Conservation (phyloP, 2,113 vertebrate genomes). For the Pterocles burchelli region DNA sequence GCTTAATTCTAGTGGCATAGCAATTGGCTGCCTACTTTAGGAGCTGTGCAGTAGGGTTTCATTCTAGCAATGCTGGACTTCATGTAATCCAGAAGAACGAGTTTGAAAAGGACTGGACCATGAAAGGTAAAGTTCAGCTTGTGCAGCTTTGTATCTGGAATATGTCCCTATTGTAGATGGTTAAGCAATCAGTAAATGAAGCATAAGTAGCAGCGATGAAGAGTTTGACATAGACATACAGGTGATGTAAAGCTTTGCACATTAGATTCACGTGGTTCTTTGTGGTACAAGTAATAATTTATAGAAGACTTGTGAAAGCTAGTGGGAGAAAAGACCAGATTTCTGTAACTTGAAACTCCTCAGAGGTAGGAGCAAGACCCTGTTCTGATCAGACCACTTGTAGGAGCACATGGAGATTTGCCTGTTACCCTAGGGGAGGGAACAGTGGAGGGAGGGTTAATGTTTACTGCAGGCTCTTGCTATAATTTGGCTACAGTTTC, state of each 20-base stretch:
- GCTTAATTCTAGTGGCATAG: neutral
- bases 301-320: neutral
- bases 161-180: neutral
- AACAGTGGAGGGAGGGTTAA: neutral
- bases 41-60: neutral
- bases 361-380: neutral
- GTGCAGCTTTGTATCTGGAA: neutral
- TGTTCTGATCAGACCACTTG: neutral
- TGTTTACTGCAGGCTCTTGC: neutral
- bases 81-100: neutral
- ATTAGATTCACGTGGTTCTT: fast-evolving
- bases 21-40: neutral
- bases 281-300: neutral
- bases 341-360: neutral
- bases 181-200: neutral
- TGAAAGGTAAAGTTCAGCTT: neutral
- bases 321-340: neutral
- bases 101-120: neutral
- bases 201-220: neutral
- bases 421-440: neutral
- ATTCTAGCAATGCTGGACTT: neutral
- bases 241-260: neutral
- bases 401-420: neutral
- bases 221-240: neutral
- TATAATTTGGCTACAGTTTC: neutral